Base-by-base conservation (phyloP, 2,113 vertebrate genomes). In the Tonatia bakeri region DNA sequence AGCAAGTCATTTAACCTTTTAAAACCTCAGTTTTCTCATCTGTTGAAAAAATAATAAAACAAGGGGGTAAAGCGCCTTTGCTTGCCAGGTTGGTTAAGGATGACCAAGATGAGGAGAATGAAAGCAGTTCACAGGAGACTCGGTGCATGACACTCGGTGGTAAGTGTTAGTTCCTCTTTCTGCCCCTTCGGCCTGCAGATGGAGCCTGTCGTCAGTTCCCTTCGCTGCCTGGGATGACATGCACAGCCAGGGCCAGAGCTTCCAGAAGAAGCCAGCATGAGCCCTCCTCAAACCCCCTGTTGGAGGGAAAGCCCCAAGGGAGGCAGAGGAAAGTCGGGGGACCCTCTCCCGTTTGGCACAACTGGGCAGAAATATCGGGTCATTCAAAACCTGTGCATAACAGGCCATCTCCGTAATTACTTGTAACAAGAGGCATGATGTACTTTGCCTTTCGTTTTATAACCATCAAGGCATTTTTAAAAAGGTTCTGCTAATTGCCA, bases 401-500 rank as follows among this genome's bases (percentile, higher is more conserved):
- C 65, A 89, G 95, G 73, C 45, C 56, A 2, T 73, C 92, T 75
- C 81, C 2, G 0, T 91, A 2, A 2, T 81, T 96, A 91, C 93
- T 93, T 67, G 84, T 81, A 72, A 91, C 83, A 33, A 95, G 88
- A 97, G 95, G 38, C 36, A 72, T 12, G 1, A 54, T 56, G 65
- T 36, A n/a, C 82, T 90, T 96, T 24, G 45, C 59, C 70, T 95
- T 94, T 87, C 75, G 2, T 95, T 97, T 95, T 94, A 64, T 50
- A 94, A 77, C 94, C 92, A 96, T 88, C 90, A 67, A 82, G 43
- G 36, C n/a, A 19, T 84, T 4, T 0, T 5, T 87, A 8, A 91
- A 94, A 87, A 94, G 45, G 91, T 81, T 96, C 93, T 95, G 52
- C 92, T 97, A 97, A 96, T 96, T 97, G 90, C 92, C 91, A 92